These are phyloP conservation scores for Hoplostethus mediterraneus DNA, from an alignment of 2,797 vertebrate species.

Conservation along the genomic window DNA sequence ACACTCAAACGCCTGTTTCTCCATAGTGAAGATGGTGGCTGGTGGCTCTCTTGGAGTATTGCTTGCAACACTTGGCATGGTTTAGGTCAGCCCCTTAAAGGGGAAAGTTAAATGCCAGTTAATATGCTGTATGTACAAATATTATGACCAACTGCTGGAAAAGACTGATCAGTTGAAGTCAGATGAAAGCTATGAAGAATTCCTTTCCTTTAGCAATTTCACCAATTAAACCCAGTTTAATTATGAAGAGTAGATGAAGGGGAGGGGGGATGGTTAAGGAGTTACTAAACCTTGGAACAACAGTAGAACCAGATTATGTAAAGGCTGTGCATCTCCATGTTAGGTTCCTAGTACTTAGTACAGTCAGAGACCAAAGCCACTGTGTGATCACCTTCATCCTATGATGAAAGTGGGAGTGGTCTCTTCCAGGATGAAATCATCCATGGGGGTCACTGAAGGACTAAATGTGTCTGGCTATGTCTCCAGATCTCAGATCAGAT, in stretches of 20 bases:
- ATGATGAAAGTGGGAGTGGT: neutral
- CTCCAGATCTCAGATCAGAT: neutral
- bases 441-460: neutral
- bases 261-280: neutral
- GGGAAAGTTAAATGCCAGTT: too few relatives aligned
- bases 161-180: neutral
- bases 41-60: too few relatives aligned
- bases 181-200: neutral
- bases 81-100: too few relatives aligned
- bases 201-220: neutral
- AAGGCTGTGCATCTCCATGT: neutral
- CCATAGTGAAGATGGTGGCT: too few relatives aligned
- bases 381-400: neutral
- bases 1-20: neutral
- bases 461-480: neutral
- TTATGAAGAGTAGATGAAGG: neutral
- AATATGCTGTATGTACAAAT: neutral
- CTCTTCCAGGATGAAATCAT: neutral
- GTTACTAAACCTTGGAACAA: neutral
- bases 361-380: neutral
- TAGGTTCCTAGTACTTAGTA: neutral
- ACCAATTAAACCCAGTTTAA: too few relatives aligned
- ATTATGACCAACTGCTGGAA: neutral
- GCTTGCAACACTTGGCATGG: too few relatives aligned
- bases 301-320: neutral